A percentile compares a stretch with the other conserved stretches of the same genome.
Evolutionary conservation across 2,888 invertebrate species (phyloP).

Genomic region (Hylaea fasciaria): DNA sequence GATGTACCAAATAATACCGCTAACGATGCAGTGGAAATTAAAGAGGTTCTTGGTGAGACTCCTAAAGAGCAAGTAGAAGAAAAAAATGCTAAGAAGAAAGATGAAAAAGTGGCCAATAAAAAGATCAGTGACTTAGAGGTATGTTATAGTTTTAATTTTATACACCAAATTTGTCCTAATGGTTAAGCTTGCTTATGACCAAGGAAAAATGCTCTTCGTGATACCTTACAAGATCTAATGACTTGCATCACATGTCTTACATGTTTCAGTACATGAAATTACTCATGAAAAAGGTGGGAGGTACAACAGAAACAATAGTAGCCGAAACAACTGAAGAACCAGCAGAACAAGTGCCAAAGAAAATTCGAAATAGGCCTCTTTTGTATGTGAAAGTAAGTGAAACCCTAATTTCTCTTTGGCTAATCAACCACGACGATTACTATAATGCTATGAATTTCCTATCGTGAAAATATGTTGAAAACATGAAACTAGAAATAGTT

Average conservation of each 20-base stretch:
- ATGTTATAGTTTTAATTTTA: constrained; percentile 28
- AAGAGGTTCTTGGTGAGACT: constrained; percentile 41
- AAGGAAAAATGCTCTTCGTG: not conserved
- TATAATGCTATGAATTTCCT: not conserved
- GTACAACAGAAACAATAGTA: constrained; percentile 43
- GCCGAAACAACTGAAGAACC: constrained; percentile 52
- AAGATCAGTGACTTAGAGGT: constrained; percentile 92
- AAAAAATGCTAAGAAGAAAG: constrained; percentile 58
- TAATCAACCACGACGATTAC: no score
- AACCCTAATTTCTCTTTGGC: no score
- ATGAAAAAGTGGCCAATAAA: constrained; percentile 87
- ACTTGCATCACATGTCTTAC: no score
- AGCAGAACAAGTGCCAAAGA: constrained; percentile 59
- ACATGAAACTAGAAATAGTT: no score
- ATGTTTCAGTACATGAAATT: constrained; percentile 88
- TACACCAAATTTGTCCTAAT: no score
- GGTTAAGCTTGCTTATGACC: no score
- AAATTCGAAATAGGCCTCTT: constrained; percentile 75
- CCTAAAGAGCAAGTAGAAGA: constrained; percentile 41
- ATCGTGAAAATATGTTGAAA: no score
- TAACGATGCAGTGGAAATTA: constrained; percentile 27
- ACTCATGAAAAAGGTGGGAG: constrained; percentile 83
- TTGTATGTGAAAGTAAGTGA: constrained; percentile 74
- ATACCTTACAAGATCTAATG: not conserved
- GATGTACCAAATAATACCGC: constrained; percentile 50